These are phyloP conservation scores for Lagorchestes hirsutus DNA, from an alignment of 2,797 vertebrate genomes.

Conservation along the genomic window DNA sequence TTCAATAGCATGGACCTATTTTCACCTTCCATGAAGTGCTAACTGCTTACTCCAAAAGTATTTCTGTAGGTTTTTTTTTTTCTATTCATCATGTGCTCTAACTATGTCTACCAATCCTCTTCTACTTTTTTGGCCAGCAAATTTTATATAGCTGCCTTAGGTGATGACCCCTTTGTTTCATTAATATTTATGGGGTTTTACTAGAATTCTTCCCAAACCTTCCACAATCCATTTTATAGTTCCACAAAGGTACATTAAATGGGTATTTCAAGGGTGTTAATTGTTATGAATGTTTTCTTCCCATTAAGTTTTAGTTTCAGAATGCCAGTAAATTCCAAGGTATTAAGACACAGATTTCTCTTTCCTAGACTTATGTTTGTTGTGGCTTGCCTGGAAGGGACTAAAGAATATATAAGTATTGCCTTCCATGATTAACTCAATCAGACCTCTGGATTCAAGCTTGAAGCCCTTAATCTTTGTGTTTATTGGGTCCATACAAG, in stretches of 20 bases:
- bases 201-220: neutral
- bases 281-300: neutral
- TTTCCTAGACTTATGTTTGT: neutral
- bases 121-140: neutral
- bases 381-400: neutral
- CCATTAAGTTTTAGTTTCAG: neutral
- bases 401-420: neutral
- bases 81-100: neutral
- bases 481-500: neutral
- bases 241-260: conserved; percentile 1
- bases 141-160: neutral
- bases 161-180: neutral
- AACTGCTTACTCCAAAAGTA: neutral
- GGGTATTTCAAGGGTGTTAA: neutral
- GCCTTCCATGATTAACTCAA: neutral
- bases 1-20: neutral
- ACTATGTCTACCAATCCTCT: neutral
- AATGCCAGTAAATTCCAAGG: neutral
- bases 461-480: neutral
- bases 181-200: neutral
- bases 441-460: neutral
- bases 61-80: neutral
- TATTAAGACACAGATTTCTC: neutral
- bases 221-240: neutral
- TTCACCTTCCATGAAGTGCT: neutral